Percentiles rank a stretch among this genome's conserved stretches.
phyloP scores from a whole-genome alignment of 37 sponge, comb jelly and placozoan genomes.

The Diacarnus erythraeanus region DNA sequence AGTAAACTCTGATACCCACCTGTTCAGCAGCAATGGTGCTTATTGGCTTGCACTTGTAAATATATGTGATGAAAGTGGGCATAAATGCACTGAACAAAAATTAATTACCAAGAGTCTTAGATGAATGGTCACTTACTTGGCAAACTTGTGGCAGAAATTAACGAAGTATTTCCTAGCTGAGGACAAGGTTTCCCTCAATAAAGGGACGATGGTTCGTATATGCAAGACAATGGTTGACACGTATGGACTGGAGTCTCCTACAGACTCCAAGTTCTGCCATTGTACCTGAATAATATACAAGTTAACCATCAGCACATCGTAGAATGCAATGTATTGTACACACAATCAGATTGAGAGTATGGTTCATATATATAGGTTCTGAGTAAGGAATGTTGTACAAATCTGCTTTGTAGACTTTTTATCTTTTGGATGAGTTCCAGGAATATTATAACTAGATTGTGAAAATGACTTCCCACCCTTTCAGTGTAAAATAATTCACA shows the following conservation, averaged over 20 bases:
- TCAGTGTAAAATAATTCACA: no score
- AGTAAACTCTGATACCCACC: conserved; percentile 49
- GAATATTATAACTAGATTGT: no score
- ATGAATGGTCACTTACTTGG: conserved; percentile 61
- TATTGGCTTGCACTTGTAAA: conserved; percentile 97
- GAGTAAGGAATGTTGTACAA: no score
- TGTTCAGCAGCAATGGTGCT: conserved; percentile 97
- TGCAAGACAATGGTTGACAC: conserved; percentile 77
- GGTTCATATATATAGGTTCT: no score
- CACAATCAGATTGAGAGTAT: no score
- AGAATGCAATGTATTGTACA: no score
- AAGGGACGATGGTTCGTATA: conserved; percentile 74
- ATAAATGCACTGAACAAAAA: conserved; percentile 70
- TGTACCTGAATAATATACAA: conserved; percentile 41
- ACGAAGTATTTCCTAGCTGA: conserved; percentile 93
- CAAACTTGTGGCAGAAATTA: conserved; percentile 98
- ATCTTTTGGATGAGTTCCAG: no score
- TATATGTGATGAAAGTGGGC: conserved; percentile 76
- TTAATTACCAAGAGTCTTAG: background rate
- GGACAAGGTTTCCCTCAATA: conserved; percentile 87
- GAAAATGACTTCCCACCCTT: no score
- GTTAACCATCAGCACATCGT: background rate
- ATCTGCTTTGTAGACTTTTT: no score
- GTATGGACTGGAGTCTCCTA: conserved; percentile 95
- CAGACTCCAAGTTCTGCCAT: conserved; percentile 88